Percentiles rank a stretch among this genome's conserved stretches.
Conservation (phyloP, 2,888 invertebrate species). For the Coecobrya sp. region DNA sequence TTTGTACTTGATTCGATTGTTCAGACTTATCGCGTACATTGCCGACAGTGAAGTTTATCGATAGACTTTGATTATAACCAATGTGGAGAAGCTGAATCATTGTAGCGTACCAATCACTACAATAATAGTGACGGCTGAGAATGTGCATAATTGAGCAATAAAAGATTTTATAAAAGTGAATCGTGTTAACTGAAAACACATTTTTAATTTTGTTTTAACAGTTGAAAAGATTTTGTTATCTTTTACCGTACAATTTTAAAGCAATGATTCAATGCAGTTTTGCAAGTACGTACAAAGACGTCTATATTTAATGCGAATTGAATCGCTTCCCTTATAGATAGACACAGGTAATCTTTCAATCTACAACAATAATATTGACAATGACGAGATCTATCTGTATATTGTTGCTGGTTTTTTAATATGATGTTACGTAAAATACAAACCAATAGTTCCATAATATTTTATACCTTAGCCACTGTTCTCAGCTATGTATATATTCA, state of each 20-base stretch:
- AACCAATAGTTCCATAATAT: no score
- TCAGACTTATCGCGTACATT: background rate
- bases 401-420: background rate
- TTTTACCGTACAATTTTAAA: no score
- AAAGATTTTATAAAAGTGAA: background rate
- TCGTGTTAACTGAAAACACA: background rate
- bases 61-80: background rate
- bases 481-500: no score
- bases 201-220: background rate
- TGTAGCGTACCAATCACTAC: slow-evolving; percentile 34
- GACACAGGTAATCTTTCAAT: background rate
- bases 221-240: no score
- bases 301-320: background rate
- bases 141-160: no score
- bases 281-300: background rate
- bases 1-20: background rate
- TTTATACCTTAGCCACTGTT: no score
- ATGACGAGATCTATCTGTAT: background rate
- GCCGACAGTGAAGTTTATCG: background rate
- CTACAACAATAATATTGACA: slow-evolving; percentile 28
- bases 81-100: background rate
- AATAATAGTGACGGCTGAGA: background rate
- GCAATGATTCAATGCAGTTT: background rate
- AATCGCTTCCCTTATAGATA: slow-evolving; percentile 37
- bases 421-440: no score